These are phyloP conservation scores for Barbus barbus DNA, from an alignment of 2,113 vertebrate genomes.

Conservation along the genomic window DNA sequence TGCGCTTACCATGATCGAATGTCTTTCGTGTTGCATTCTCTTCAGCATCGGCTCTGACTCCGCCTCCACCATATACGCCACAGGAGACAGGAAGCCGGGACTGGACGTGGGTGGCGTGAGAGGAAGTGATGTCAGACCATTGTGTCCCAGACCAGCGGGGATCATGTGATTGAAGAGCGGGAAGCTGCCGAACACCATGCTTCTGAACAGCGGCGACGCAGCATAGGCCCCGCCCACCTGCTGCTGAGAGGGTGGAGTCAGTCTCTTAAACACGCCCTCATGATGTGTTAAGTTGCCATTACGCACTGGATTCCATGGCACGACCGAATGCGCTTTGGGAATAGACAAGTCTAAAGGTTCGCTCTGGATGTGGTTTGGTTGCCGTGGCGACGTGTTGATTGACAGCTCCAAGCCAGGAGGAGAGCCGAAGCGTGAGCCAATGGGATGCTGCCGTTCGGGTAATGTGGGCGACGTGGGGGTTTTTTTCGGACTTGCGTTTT, in stretches of 20 bases:
- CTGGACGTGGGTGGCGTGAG: constrained; percentile 61
- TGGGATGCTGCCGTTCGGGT: constrained; percentile 57
- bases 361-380: constrained; percentile 58
- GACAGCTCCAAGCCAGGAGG: constrained; percentile 65
- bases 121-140: constrained; percentile 63
- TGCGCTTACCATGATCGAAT: constrained; percentile 72
- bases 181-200: constrained; percentile 67
- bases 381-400: constrained; percentile 55
- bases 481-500: constrained; percentile 48
- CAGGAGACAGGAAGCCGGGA: constrained; percentile 68
- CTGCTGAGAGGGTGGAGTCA: constrained; percentile 57
- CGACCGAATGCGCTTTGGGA: constrained; percentile 64
- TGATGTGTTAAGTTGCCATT: constrained; percentile 32
- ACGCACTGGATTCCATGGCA: constrained; percentile 43
- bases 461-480: constrained; percentile 63
- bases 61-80: constrained; percentile 73
- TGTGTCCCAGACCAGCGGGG: constrained; percentile 56
- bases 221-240: constrained; percentile 58
- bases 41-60: constrained; percentile 69
- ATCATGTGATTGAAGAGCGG: constrained; percentile 63
- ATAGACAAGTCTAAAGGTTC: constrained; percentile 81
- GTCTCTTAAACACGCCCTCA: constrained; percentile 50
- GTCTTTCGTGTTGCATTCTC: constrained; percentile 72
- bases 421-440: constrained; percentile 65
- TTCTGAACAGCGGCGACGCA: constrained; percentile 59